Conservation (phyloP, 2,113 vertebrate species). For the Cavia porcellus region DNA sequence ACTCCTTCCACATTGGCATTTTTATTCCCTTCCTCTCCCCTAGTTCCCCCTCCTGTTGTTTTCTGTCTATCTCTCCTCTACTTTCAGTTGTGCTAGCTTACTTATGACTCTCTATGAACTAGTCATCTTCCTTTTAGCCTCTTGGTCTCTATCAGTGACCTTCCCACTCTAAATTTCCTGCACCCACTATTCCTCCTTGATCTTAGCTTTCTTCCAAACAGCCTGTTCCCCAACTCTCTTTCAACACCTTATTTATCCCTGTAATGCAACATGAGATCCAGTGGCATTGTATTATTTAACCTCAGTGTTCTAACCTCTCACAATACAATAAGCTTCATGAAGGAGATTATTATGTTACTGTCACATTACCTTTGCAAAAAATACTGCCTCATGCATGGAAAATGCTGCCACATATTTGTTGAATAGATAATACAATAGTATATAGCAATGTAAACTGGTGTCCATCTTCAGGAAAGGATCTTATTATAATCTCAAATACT, state of each 20-base stretch:
- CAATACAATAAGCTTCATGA: not conserved
- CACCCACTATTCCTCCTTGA: not conserved
- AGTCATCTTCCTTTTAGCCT: not conserved
- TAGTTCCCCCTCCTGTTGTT: not conserved
- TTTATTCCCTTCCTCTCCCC: not conserved
- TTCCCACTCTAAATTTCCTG: not conserved
- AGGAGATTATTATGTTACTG: not conserved
- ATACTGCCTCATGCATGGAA: not conserved
- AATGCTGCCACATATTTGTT: not conserved
- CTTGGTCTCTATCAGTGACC: not conserved
- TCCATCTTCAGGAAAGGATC: not conserved
- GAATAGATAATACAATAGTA: not conserved
- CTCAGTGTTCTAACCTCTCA: not conserved
- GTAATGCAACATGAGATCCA: not conserved
- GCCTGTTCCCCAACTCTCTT: not conserved
- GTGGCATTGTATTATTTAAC: not conserved
- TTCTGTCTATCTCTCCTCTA: not conserved
- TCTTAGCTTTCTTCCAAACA: slow-evolving; percentile 18
- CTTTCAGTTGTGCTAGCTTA: not conserved
- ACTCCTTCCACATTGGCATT: not conserved
- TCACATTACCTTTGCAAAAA: slow-evolving; percentile 25
- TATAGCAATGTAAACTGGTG: not conserved
- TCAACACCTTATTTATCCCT: not conserved
- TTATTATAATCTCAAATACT: not conserved
- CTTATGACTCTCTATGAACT: not conserved